A percentile compares a stretch with the other conserved stretches of the same genome.
phyloP scores from a whole-genome alignment of 2,888 invertebrate genomes.

The Endomychus coccineus region DNA sequence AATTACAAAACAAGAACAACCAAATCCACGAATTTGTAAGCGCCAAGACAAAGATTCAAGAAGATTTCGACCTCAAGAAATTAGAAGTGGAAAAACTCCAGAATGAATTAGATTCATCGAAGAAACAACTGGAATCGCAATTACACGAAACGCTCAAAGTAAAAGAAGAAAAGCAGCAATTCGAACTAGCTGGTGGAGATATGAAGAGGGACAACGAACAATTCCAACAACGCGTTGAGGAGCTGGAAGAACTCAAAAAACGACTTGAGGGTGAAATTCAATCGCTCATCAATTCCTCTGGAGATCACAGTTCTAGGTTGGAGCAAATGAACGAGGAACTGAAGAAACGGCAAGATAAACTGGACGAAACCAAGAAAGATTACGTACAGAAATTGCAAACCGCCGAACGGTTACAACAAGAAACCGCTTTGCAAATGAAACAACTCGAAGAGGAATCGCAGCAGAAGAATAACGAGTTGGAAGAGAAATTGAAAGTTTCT shows the following conservation, averaged over 20 bases:
- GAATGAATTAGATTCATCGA: conserved; percentile 23
- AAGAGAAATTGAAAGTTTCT: conserved; percentile 46
- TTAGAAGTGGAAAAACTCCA: conserved; percentile 27
- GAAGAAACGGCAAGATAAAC: conserved; percentile 28
- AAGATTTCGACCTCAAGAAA: conserved; percentile 24
- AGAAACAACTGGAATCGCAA: no score
- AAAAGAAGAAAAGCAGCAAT: conserved; percentile 17
- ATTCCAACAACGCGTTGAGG: conserved; percentile 42
- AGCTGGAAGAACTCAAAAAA: conserved; percentile 33
- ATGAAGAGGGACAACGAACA: conserved; percentile 16
- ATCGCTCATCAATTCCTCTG: conserved; percentile 26
- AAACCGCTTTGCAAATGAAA: background rate
- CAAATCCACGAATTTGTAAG: conserved; percentile 23
- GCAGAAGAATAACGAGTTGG: background rate
- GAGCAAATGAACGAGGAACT: conserved; percentile 29
- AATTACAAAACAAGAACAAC: conserved; percentile 29
- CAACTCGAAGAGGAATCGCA: no score
- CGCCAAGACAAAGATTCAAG: conserved; percentile 24
- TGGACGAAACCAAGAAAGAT: conserved; percentile 27
- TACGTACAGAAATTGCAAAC: conserved; percentile 29
- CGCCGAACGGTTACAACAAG: conserved; percentile 7
- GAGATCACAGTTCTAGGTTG: conserved; percentile 28
- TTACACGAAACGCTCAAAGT: conserved; percentile 11
- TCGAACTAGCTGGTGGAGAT: conserved; percentile 19
- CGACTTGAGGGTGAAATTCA: conserved; percentile 16